Conservation (phyloP, 1,140 invertebrate species). For the Ridgeia piscesae region DNA sequence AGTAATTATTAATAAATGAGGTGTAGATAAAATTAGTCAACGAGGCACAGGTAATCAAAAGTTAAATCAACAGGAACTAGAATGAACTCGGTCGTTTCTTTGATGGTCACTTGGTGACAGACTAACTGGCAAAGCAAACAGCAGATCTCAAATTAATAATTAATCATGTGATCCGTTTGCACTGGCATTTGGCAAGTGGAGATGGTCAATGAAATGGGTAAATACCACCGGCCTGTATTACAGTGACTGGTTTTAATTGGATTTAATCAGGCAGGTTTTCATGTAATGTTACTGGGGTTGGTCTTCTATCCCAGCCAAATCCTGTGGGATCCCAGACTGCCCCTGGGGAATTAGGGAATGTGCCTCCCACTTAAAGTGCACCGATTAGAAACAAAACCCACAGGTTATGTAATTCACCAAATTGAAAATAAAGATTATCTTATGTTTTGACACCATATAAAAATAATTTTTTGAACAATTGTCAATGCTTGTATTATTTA, state of each 20-base stretch:
- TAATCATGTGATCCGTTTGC: background rate
- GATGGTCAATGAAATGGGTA: background rate
- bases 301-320: background rate
- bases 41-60: too few relatives aligned
- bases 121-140: background rate
- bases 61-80: background rate
- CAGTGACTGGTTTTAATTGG: background rate
- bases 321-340: background rate
- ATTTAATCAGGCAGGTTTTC: background rate
- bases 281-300: background rate
- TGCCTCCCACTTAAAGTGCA: background rate
- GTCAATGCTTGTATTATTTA: too few relatives aligned
- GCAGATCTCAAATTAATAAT: background rate
- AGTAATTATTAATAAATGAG: too few relatives aligned
- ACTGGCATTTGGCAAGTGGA: background rate
- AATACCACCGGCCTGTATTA: background rate
- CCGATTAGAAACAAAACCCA: background rate
- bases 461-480: too few relatives aligned
- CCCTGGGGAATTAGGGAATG: background rate
- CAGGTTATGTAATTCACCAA: too few relatives aligned
- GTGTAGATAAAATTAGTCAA: too few relatives aligned
- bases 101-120: background rate
- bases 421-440: too few relatives aligned
- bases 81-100: background rate
- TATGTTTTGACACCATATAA: too few relatives aligned